Percentiles rank a stretch among this genome's conserved stretches.
Conservation (phyloP, 2,888 invertebrate species). For the Epinotia demarniana region DNA sequence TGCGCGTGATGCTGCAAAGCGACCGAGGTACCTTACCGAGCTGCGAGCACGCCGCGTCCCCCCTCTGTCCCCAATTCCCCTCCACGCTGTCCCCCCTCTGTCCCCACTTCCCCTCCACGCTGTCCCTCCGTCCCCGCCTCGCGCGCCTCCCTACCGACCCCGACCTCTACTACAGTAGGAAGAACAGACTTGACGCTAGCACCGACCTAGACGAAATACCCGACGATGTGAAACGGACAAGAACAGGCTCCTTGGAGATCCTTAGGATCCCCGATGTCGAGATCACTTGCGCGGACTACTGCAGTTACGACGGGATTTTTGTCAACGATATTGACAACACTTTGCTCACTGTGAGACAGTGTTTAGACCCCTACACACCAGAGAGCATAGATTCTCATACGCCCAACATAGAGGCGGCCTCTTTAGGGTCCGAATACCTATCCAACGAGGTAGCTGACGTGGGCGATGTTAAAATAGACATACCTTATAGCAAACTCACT, state of each 20-base stretch:
- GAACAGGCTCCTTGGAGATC: constrained; percentile 69
- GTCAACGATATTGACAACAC: constrained; percentile 84
- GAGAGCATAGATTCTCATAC: constrained; percentile 92
- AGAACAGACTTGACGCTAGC: constrained; percentile 51
- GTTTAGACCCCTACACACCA: constrained; percentile 91
- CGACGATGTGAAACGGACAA: constrained; percentile 57
- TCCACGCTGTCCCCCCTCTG: constrained; percentile 69
- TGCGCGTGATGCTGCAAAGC: constrained; percentile 87
- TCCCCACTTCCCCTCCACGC: constrained; percentile 56
- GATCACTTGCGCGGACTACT: constrained; percentile 80
- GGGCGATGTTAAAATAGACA: constrained; percentile 55
- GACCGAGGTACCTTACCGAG: constrained; percentile 91
- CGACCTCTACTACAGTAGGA: constrained; percentile 55
- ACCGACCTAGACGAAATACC: constrained; percentile 51
- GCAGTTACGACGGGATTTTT: constrained; percentile 72
- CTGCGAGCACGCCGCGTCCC: constrained; percentile 79
- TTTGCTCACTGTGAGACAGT: constrained; percentile 68
- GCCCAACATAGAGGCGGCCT: constrained; percentile 82
- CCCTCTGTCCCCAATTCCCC: constrained; percentile 64
- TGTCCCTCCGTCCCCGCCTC: constrained; percentile 54
- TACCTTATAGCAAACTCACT: constrained; percentile 57
- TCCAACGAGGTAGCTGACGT: constrained; percentile 64
- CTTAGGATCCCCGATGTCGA: constrained; percentile 77
- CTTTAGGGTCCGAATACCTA: constrained; percentile 64
- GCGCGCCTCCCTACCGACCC: constrained; percentile 65